A percentile compares a stretch with the other conserved stretches of the same genome.
Conservation (phyloP, 2,113 vertebrate genomes). For the Microtus pennsylvanicus region DNA sequence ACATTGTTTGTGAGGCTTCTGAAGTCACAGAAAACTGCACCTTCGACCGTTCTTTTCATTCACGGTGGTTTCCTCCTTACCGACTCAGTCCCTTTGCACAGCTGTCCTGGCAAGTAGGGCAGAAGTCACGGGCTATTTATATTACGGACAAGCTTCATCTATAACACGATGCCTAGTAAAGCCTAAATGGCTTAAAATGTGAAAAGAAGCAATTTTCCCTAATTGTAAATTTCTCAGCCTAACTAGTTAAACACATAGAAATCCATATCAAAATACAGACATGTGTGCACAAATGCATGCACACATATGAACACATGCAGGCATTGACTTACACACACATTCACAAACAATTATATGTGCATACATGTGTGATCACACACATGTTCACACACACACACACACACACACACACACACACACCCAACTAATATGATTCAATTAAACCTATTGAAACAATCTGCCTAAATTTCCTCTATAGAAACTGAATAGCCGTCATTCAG, state of each 20-base stretch:
- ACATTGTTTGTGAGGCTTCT: neutral
- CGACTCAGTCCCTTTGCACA: neutral
- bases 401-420: neutral
- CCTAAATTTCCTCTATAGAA: neutral
- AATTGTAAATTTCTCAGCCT: neutral
- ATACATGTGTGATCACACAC: too few relatives aligned
- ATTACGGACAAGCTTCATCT: neutral
- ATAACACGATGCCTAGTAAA: neutral
- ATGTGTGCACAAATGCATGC: neutral
- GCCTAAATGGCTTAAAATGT: neutral
- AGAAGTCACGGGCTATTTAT: neutral
- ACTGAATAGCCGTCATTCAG: neutral
- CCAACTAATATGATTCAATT: neutral
- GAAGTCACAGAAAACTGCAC: neutral
- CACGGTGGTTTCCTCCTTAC: neutral
- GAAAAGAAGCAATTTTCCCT: neutral
- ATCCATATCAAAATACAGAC: neutral
- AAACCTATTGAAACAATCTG: neutral
- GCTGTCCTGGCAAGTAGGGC: neutral
- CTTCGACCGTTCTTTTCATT: neutral
- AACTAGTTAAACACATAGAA: neutral
- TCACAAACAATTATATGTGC: neutral
- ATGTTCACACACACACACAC: neutral
- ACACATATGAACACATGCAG: neutral
- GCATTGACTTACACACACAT: neutral